Conservation (phyloP, 2,888 invertebrate species). For the Mantis religiosa region DNA sequence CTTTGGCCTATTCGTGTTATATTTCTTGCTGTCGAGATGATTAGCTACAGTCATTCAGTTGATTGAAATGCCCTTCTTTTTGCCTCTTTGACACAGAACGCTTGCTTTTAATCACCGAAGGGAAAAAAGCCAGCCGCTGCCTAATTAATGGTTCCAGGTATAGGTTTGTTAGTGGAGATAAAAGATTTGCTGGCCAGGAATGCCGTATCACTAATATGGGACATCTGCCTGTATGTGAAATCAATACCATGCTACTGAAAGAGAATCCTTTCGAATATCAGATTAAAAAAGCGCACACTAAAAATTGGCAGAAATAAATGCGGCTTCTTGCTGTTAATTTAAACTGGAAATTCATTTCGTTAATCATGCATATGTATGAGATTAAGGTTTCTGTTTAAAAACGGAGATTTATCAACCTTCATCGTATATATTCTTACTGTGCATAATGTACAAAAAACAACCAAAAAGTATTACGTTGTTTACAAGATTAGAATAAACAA, state of each 20-base stretch:
- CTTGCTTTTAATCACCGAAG: not conserved
- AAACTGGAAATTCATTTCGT: not conserved
- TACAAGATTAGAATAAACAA: no score
- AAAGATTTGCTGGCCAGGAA: not conserved
- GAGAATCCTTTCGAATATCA: not conserved
- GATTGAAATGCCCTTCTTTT: not conserved
- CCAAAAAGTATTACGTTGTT: no score
- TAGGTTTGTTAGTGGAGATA: not conserved
- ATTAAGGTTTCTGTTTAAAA: not conserved
- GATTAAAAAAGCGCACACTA: not conserved
- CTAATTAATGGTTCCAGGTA: not conserved
- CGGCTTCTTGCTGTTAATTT: not conserved
- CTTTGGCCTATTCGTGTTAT: not conserved
- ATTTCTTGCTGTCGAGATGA: not conserved
- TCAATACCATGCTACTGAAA: not conserved
- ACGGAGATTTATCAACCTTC: no score
- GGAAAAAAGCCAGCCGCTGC: not conserved
- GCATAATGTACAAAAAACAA: no score
- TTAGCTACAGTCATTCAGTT: not conserved
- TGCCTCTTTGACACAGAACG: not conserved
- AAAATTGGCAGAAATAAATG: not conserved
- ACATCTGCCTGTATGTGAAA: not conserved
- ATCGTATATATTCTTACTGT: no score
- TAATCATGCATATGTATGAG: not conserved
- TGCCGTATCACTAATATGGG: not conserved